These are phyloP conservation scores for Platalea minor DNA, from an alignment of 2,797 vertebrate species.

Conservation along the genomic window DNA sequence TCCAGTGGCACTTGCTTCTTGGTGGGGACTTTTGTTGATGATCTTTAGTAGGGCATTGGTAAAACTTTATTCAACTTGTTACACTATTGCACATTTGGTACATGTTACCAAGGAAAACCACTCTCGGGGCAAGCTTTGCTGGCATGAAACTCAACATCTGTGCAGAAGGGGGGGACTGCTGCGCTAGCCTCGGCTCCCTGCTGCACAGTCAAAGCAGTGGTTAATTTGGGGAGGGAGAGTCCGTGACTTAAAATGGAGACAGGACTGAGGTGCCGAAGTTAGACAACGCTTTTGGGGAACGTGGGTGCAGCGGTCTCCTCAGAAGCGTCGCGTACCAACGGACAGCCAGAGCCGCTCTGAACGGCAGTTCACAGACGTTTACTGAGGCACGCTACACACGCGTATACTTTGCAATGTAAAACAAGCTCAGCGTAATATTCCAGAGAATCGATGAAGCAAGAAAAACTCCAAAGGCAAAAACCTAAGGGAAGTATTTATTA, in stretches of 20 bases:
- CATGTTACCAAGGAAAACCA: background rate
- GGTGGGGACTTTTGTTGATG: background rate
- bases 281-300: background rate
- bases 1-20: slow-evolving; percentile 7
- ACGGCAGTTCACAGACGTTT: background rate
- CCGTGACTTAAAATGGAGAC: background rate
- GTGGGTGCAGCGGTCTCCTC: background rate
- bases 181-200: background rate
- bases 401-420: background rate
- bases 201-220: background rate
- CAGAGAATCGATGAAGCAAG: background rate
- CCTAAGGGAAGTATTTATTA: background rate
- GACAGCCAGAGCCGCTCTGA: accelerated
- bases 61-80: background rate
- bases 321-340: background rate
- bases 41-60: background rate
- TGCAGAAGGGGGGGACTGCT: accelerated
- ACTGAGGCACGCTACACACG: background rate
- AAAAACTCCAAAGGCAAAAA: background rate
- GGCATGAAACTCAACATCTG: background rate
- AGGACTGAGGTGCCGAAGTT: background rate
- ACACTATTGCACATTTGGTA: background rate
- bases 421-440: background rate
- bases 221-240: background rate
- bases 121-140: background rate